A percentile compares a stretch with the other conserved stretches of the same genome.
These are phyloP conservation scores for Drosophila carrolli DNA, from an alignment of 1,140 invertebrate species.

Conservation along the genomic window DNA sequence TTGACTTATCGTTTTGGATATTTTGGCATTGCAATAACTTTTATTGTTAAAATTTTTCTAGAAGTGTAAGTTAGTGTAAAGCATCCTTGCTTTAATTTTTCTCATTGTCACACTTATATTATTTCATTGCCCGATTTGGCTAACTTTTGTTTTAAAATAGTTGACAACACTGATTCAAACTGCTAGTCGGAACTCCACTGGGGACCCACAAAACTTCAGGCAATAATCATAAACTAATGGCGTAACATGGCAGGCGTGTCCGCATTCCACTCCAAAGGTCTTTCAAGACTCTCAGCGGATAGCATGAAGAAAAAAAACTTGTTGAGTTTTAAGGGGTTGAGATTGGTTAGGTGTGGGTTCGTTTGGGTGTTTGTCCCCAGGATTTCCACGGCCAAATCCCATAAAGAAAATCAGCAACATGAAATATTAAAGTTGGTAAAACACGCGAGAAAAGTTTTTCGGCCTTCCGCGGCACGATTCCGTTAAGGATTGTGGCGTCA, in stretches of 20 bases:
- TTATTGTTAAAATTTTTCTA: no score
- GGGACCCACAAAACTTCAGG: slow-evolving; percentile 49
- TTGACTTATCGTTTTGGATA: no score
- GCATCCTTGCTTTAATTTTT: no score
- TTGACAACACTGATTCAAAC: slow-evolving; percentile 15
- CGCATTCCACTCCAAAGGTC: slow-evolving; percentile 49
- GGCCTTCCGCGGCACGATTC: slow-evolving; percentile 40
- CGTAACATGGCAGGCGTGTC: slow-evolving; percentile 63
- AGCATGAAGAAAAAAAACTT: slow-evolving; percentile 51
- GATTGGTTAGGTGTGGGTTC: not conserved
- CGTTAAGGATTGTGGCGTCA: slow-evolving; percentile 35
- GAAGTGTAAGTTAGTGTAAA: no score
- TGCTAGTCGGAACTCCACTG: slow-evolving; percentile 12
- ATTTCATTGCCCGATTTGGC: not conserved
- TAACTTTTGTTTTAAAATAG: slow-evolving; percentile 4
- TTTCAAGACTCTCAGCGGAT: slow-evolving; percentile 38
- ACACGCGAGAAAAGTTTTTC: slow-evolving; percentile 77
- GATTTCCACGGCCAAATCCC: slow-evolving; percentile 52
- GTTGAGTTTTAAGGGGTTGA: slow-evolving; percentile 58
- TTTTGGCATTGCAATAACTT: no score
- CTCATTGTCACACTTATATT: not conserved
- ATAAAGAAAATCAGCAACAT: slow-evolving; percentile 80
- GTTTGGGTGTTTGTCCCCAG: slow-evolving; percentile 36
- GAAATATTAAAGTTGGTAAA: slow-evolving; percentile 81
- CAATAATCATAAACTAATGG: slow-evolving; percentile 80